Evolutionary conservation across 2,113 vertebrate species (phyloP).

Genomic region (Chloropsis cyanopogon): DNA sequence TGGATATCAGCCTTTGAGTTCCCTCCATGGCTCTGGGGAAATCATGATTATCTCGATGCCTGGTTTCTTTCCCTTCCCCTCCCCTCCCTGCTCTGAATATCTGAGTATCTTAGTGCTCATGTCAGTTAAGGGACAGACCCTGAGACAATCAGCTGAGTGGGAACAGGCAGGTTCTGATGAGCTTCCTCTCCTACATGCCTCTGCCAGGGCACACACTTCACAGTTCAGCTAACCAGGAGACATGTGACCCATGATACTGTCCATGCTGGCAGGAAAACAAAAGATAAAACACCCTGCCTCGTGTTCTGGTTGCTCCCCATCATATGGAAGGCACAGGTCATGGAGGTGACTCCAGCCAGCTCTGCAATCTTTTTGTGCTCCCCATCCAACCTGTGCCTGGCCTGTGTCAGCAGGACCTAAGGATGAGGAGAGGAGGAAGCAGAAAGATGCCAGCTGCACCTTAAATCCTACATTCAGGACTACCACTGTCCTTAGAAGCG

Average conservation of each 20-base stretch:
- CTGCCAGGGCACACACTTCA: neutral
- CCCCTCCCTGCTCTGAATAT: conserved; percentile 20
- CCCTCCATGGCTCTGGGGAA: neutral
- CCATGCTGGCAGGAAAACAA: neutral
- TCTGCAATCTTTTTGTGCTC: neutral
- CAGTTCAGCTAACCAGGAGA: neutral
- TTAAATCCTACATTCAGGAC: neutral
- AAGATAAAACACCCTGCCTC: neutral
- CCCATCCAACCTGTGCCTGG: neutral
- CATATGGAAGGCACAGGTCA: neutral
- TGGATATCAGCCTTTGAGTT: conserved; percentile 1
- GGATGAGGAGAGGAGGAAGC: neutral
- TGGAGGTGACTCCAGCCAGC: neutral
- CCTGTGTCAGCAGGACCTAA: neutral
- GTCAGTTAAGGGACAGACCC: neutral
- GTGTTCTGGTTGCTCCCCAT: neutral
- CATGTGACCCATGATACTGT: neutral
- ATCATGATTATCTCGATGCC: conserved; percentile 34
- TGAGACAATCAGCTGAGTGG: neutral
- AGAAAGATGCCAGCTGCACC: neutral
- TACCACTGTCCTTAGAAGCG: neutral
- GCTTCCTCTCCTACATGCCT: neutral
- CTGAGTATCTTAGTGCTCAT: neutral
- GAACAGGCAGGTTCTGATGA: neutral
- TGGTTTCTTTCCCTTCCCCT: neutral